Conservation (phyloP, 2,888 invertebrate genomes). For the Empis stercorea region DNA sequence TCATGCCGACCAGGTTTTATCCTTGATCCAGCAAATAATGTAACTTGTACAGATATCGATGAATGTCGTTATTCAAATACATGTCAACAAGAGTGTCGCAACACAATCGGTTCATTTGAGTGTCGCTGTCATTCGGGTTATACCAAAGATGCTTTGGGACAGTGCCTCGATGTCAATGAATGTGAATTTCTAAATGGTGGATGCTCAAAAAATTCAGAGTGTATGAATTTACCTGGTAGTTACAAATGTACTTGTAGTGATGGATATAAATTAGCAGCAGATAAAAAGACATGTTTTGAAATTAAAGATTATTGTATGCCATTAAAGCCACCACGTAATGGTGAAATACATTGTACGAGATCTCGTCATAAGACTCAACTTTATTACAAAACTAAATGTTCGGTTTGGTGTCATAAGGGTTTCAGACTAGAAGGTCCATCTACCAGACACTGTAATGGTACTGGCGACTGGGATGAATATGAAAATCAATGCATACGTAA, state of each 20-base stretch:
- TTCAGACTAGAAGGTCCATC: conserved; percentile 42
- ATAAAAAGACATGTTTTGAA: conserved; percentile 20
- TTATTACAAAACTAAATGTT: conserved; percentile 32
- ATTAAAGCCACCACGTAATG: conserved; percentile 27
- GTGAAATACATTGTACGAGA: conserved; percentile 28
- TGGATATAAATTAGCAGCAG: conserved; percentile 28
- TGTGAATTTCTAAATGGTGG: conserved; percentile 36
- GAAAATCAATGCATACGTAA: conserved; percentile 42
- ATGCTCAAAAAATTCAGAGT: conserved; percentile 25
- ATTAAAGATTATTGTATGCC: conserved; percentile 27
- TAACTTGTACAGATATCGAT: conserved; percentile 36
- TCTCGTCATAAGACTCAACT: conserved; percentile 31
- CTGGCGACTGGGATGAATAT: conserved; percentile 39
- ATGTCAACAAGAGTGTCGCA: conserved; percentile 42
- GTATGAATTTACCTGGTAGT: conserved; percentile 38
- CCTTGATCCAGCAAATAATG: conserved; percentile 26
- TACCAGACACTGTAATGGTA: conserved; percentile 38
- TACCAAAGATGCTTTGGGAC: conserved; percentile 34
- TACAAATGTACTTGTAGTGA: conserved; percentile 39
- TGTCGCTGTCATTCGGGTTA: conserved; percentile 45
- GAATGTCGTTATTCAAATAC: conserved; percentile 34
- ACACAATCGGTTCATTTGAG: conserved; percentile 41
- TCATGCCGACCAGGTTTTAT: conserved; percentile 39
- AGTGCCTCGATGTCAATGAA: conserved; percentile 44
- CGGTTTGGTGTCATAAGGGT: conserved; percentile 35